Conservation (phyloP, 1,140 invertebrate species). For the Procambarus virginalis region DNA sequence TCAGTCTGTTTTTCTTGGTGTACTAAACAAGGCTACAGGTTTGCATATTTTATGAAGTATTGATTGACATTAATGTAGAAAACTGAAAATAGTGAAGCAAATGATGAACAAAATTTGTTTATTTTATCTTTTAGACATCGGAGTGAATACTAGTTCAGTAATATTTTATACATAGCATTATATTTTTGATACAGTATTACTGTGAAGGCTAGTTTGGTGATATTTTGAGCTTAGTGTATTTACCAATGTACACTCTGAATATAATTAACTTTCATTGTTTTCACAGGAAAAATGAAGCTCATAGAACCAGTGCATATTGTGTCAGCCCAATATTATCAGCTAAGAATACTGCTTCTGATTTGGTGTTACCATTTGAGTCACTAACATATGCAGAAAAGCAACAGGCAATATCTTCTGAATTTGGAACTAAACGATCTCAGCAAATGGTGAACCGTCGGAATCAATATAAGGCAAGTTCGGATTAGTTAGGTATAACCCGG, state of each 20-base stretch:
- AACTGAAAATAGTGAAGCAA: too few species aligned
- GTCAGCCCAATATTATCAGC: background rate
- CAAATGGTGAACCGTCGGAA: background rate
- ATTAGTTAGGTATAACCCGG: background rate
- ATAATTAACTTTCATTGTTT: background rate
- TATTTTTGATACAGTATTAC: too few species aligned
- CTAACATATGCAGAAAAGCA: background rate
- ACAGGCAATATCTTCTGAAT: background rate
- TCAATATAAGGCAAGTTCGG: background rate
- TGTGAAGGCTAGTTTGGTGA: too few species aligned
- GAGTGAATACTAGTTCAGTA: too few species aligned
- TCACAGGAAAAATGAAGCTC: constrained; percentile 2
- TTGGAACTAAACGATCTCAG: constrained; percentile 5
- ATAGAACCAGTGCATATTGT: background rate
- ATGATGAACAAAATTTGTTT: too few species aligned
- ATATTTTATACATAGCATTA: too few species aligned
- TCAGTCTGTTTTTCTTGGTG: background rate
- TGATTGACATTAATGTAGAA: too few species aligned
- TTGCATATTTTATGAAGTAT: background rate
- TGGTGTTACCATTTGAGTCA: background rate
- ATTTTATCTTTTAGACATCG: too few species aligned
- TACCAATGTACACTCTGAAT: too few species aligned
- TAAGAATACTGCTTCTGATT: background rate
- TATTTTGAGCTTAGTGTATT: too few species aligned
- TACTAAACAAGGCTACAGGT: background rate